A percentile compares a stretch with the other conserved stretches of the same genome.
phyloP scores from a whole-genome alignment of 2,113 vertebrate genomes.

The Eleginops maclovinus region DNA sequence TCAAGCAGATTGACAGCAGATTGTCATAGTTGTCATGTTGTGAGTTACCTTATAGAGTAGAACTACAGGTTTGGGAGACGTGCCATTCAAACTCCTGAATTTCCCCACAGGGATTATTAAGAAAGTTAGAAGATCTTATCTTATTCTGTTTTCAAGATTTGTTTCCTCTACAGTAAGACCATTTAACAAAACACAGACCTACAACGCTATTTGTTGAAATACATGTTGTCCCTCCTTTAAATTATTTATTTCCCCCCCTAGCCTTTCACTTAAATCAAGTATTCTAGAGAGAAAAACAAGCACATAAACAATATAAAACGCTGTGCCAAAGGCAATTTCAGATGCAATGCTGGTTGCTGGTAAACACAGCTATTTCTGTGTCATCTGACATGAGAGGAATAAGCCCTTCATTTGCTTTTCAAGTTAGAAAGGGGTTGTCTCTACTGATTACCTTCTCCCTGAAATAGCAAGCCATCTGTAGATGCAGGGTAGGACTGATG shows the following conservation, averaged over 20 bases:
- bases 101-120: neutral
- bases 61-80: neutral
- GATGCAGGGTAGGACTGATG: conserved; percentile 19
- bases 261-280: neutral
- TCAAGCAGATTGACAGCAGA: too few relatives aligned
- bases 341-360: neutral
- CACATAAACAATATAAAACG: conserved; percentile 1
- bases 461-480: conserved; percentile 24
- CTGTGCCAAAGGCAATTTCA: neutral
- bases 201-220: neutral
- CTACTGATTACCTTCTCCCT: conserved; percentile 23
- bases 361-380: conserved; percentile 14
- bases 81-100: neutral
- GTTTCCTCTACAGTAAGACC: too few relatives aligned
- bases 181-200: neutral
- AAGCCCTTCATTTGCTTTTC: conserved; percentile 33
- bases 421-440: conserved; percentile 31
- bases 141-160: too few relatives aligned
- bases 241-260: neutral
- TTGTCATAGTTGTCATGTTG: neutral
- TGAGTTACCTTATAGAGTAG: neutral
- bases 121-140: too few relatives aligned
- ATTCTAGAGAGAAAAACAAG: neutral
- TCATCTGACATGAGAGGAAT: conserved; percentile 32
- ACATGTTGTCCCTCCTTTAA: neutral